phyloP scores from a whole-genome alignment of 2,888 invertebrate species.

The Tenthredo livida region DNA sequence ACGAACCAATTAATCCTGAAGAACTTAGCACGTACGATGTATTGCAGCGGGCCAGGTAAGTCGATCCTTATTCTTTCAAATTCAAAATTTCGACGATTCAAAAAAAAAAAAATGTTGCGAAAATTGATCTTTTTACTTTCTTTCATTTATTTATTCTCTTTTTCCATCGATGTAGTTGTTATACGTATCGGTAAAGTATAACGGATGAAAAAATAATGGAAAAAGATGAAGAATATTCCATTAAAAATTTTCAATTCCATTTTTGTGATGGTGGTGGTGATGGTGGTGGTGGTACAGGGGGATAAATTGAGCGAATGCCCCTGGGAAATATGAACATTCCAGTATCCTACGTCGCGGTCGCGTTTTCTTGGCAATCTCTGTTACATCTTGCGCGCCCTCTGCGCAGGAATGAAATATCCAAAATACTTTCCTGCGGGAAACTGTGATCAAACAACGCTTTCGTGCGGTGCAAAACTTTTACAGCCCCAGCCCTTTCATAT shows the following conservation, averaged over 20 bases:
- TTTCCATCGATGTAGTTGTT: neutral
- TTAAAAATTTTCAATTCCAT: constrained; percentile 31
- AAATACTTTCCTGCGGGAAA: constrained; percentile 39
- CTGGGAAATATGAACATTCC: constrained; percentile 49
- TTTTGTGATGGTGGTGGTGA: neutral
- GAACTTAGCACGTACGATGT: constrained; percentile 93
- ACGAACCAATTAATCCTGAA: constrained; percentile 86
- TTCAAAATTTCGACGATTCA: no score
- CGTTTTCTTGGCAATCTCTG: constrained; percentile 20
- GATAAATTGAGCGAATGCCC: constrained; percentile 10
- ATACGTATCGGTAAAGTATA: neutral
- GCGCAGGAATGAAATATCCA: constrained; percentile 45
- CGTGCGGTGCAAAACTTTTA: constrained; percentile 8
- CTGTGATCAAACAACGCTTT: constrained; percentile 49
- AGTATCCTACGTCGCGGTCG: neutral
- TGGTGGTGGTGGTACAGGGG: neutral
- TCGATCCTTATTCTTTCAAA: no score
- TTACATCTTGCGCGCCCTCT: neutral
- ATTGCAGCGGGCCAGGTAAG: constrained; percentile 91
- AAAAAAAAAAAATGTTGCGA: no score
- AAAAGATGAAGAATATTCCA: neutral
- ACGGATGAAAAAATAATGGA: neutral
- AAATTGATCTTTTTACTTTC: neutral
- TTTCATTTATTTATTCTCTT: neutral
- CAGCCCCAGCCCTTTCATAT: neutral